phyloP scores from a whole-genome alignment of 2,888 invertebrate genomes.

The Agonopterix subpropinquella region DNA sequence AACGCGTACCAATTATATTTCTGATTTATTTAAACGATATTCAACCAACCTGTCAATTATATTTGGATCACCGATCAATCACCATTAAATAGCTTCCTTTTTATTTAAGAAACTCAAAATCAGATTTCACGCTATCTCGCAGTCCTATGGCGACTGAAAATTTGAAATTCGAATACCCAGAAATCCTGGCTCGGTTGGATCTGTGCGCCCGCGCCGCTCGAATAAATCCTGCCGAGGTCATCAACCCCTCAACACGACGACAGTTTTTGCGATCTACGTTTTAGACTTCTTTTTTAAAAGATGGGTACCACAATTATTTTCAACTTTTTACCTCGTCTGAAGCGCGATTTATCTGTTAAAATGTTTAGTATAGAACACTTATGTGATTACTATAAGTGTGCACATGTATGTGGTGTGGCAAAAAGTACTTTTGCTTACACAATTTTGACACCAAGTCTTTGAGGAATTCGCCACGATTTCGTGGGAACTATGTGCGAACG shows the following conservation, averaged over 20 bases:
- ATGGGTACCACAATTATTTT: conserved; percentile 65
- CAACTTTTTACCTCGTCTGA: conserved; percentile 55
- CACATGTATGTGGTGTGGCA: too few relatives aligned
- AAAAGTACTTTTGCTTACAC: too few relatives aligned
- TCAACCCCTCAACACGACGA: conserved; percentile 48
- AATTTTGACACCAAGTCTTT: too few relatives aligned
- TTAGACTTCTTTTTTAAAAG: conserved; percentile 55
- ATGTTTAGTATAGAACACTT: conserved; percentile 28
- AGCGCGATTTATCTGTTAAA: conserved; percentile 55
- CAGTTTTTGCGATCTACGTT: conserved; percentile 62
- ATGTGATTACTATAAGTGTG: conserved; percentile 3
- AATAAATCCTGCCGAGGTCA: conserved; percentile 58
- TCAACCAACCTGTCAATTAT: background rate
- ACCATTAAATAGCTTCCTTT: conserved; percentile 5
- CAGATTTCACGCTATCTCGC: conserved; percentile 48
- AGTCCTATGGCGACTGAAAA: conserved; percentile 59
- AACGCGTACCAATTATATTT: conserved; percentile 1
- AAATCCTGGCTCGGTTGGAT: conserved; percentile 28
- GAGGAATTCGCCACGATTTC: too few relatives aligned
- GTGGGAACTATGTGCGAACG: too few relatives aligned
- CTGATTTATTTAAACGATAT: background rate
- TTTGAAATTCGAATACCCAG: conserved; percentile 70
- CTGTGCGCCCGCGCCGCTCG: conserved; percentile 32
- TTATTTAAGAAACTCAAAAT: conserved; percentile 5
- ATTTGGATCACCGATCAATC: conserved; percentile 1